A percentile compares a stretch with the other conserved stretches of the same genome.
phyloP scores from a whole-genome alignment of 2,797 vertebrate genomes.

The Mormyrops boulengeri region DNA sequence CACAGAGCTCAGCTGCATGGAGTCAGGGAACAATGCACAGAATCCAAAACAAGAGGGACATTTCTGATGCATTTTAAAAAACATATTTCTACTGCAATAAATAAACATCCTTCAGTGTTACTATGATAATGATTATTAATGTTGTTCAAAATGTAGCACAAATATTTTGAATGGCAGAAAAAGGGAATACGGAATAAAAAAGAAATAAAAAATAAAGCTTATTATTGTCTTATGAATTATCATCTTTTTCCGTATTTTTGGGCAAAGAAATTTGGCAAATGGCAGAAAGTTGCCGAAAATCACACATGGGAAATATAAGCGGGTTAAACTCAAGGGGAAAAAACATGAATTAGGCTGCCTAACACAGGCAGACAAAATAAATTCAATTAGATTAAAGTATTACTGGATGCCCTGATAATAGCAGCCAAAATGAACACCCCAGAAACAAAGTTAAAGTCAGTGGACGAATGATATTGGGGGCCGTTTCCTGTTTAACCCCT shows the following conservation, averaged over 20 bases:
- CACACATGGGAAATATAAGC: conserved; percentile 1
- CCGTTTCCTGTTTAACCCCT: conserved; percentile 12
- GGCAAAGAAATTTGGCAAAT: conserved; percentile 6
- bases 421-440: not conserved
- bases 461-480: conserved; percentile 8
- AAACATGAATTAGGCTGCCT: not conserved
- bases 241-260: conserved; percentile 6
- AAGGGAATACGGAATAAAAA: not conserved
- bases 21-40: no score
- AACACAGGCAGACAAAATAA: conserved; percentile 9
- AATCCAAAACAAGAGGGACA: not conserved
- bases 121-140: not conserved
- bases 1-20: no score
- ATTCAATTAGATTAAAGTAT: conserved; percentile 17
- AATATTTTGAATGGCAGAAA: not conserved
- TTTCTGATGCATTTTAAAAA: not conserved
- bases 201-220: not conserved
- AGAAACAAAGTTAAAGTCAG: conserved; percentile 10
- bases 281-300: not conserved
- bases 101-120: not conserved
- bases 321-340: not conserved
- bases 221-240: not conserved
- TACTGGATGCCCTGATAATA: conserved; percentile 19
- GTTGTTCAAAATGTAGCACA: not conserved
- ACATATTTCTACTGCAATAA: not conserved